Conservation (phyloP, 2,888 invertebrate species). For the Clitarchus hookeri region DNA sequence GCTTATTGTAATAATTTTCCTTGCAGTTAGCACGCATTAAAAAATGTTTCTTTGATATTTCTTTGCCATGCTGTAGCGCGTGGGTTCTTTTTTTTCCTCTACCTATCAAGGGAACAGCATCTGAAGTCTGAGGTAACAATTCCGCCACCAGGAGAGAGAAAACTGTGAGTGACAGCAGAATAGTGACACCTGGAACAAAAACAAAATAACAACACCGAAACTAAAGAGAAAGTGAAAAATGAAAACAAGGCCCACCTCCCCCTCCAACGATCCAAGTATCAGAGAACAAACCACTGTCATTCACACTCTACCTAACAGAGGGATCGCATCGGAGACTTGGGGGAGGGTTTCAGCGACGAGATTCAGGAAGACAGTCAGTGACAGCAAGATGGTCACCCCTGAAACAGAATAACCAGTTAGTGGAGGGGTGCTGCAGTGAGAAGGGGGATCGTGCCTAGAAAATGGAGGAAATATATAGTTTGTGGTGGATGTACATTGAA, state of each 20-base stretch:
- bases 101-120: conserved; percentile 99
- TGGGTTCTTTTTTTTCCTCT: conserved; percentile 42
- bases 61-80: conserved; percentile 27
- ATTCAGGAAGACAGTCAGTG: conserved; percentile 97
- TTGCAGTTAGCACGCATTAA: neutral
- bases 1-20: neutral
- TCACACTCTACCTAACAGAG: conserved; percentile 60
- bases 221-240: conserved; percentile 24
- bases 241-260: conserved; percentile 37
- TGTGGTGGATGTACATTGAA: conserved; percentile 4
- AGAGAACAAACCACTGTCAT: conserved; percentile 43
- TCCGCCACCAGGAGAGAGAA: conserved; percentile 99
- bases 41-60: neutral
- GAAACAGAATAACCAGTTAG: conserved; percentile 57
- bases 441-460: neutral
- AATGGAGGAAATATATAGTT: neutral
- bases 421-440: conserved; percentile 15
- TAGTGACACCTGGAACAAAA: conserved; percentile 86
- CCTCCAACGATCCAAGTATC: conserved; percentile 49
- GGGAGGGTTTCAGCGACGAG: conserved; percentile 97
- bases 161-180: conserved; percentile 98
- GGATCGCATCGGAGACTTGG: conserved; percentile 66
- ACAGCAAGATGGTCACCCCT: conserved; percentile 96
- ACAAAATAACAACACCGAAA: conserved; percentile 27
- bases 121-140: conserved; percentile 98